These are phyloP conservation scores for Xenops minutus DNA, from an alignment of 2,797 vertebrate genomes.

Conservation along the genomic window DNA sequence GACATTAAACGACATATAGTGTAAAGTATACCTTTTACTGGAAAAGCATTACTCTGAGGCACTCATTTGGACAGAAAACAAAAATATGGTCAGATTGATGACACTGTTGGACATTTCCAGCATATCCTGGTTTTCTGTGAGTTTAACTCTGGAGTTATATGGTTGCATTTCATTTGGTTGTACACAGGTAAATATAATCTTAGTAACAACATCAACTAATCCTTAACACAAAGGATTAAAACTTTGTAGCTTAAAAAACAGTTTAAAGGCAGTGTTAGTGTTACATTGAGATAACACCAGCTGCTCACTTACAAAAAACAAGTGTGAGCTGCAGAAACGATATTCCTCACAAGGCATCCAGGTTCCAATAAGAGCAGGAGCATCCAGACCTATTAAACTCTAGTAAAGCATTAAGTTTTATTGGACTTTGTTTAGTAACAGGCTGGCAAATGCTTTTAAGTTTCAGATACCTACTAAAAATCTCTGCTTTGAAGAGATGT, in stretches of 20 bases:
- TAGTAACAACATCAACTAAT: neutral
- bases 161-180: neutral
- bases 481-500: neutral
- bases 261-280: neutral
- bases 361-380: neutral
- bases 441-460: neutral
- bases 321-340: neutral
- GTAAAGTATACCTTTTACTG: neutral
- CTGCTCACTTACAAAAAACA: neutral
- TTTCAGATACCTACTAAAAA: neutral
- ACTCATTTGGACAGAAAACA: neutral
- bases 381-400: neutral
- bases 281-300: neutral
- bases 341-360: neutral
- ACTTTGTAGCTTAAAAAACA: neutral
- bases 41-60: neutral
- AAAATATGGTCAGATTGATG: neutral
- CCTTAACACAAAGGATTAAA: neutral
- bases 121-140: neutral
- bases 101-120: neutral
- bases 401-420: neutral
- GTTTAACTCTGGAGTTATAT: neutral
- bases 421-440: neutral
- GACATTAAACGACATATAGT: neutral
- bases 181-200: neutral